Base-by-base conservation (phyloP, 2,888 invertebrate species). In the Epistrophella euchroma region DNA sequence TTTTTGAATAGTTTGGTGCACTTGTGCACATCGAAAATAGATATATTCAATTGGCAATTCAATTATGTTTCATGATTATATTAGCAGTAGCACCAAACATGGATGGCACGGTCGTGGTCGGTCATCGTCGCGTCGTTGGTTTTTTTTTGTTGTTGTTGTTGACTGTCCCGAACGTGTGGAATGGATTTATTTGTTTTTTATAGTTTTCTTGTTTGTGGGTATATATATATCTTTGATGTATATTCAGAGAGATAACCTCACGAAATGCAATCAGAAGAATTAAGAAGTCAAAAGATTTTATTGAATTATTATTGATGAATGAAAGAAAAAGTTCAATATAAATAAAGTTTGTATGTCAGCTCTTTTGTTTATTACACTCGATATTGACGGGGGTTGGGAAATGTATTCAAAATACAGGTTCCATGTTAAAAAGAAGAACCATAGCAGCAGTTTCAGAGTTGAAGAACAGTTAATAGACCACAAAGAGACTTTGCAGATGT, bases 21-120 rank as follows among this genome's bases (percentile, higher is more conserved):
- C 79, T 82, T 79, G 81, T 52, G 68, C 64, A 77, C 58, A 80
- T 73, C 62, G 62, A 73, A 68, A 76, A 80, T 73, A 68, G 80
- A 80, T 70, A 77, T 78, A 81, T 86, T 78, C 81, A 86, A 86
- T 82, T 86, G 86, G 86, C 77, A 82, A 82, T 86, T 82, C 82
- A 86, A 82, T 86, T 87, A 87, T 83, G 75, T 79, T 75, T 75
- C 71, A 73, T 83, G 78, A 83, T 83, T 71, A 52, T 64, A 52
- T 81, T 77, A 81, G 64, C 62, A 64, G 82, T 74, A 77, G 74
- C 82, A 64, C 83, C 78, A 87, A 82, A 83, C 77, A 76, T 79
- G 78, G 87, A 66, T 68, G 62, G 72, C 43, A 68, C 71, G 66
- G 68, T 50, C 47, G 68, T 66, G 66, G 66, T 66, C 45, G 62